A percentile compares a stretch with the other conserved stretches of the same genome.
These are phyloP conservation scores for Sander vitreus DNA, from an alignment of 2,113 vertebrate genomes.

Conservation along the genomic window DNA sequence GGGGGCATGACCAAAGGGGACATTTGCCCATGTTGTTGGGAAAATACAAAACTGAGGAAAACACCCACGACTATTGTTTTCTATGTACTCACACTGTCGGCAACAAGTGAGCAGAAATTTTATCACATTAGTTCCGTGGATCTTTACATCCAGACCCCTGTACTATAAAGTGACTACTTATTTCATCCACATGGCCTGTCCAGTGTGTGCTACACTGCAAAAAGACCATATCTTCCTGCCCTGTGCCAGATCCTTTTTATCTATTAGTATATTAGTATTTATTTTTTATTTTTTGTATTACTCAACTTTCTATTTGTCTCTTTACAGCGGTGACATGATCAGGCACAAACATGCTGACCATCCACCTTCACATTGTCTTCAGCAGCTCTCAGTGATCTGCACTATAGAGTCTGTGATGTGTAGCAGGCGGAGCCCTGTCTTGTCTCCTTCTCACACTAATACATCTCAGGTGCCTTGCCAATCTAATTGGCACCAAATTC, in stretches of 20 bases:
- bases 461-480: slow-evolving; percentile 60
- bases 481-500: slow-evolving; percentile 63
- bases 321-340: slow-evolving; percentile 27
- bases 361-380: slow-evolving; percentile 27
- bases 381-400: slow-evolving; percentile 17
- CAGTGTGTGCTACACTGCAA: slow-evolving; percentile 8
- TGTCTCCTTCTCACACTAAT: slow-evolving; percentile 42
- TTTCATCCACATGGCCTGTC: not conserved
- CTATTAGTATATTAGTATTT: not conserved
- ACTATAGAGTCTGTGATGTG: slow-evolving; percentile 23
- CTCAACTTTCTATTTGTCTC: slow-evolving; percentile 2
- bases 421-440: slow-evolving; percentile 35
- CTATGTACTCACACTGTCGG: not conserved
- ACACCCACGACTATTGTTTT: not conserved
- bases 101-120: not conserved
- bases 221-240: slow-evolving; percentile 11
- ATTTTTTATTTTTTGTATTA: not conserved
- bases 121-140: not conserved
- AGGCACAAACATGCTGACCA: slow-evolving; percentile 50
- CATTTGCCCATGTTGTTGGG: not conserved
- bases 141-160: not conserved
- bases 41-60: too few species aligned
- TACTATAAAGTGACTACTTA: not conserved
- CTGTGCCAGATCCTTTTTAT: slow-evolving; percentile 30
- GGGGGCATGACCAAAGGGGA: not conserved